Conservation (phyloP, 2,888 invertebrate species). For the Drosophila nr. perissopoda region DNA sequence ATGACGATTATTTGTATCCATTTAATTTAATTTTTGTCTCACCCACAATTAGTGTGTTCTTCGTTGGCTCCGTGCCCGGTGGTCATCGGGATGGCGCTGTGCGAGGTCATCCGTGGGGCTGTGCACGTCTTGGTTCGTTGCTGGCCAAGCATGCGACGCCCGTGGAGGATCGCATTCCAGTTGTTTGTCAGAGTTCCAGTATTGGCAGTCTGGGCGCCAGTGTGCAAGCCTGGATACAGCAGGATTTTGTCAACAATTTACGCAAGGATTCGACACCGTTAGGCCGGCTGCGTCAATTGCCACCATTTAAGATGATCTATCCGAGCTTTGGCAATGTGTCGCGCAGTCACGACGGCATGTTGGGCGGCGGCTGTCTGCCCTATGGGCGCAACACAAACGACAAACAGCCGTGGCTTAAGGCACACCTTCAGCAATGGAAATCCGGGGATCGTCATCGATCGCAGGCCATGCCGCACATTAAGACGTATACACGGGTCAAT, state of each 20-base stretch:
- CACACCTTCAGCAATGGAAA: constrained; percentile 93
- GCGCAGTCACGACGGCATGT: constrained; percentile 92
- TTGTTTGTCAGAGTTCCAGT: constrained; percentile 95
- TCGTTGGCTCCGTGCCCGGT: constrained; percentile 94
- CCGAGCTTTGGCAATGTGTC: constrained; percentile 94
- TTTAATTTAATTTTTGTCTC: background rate
- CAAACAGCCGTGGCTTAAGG: constrained; percentile 93
- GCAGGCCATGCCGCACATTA: constrained; percentile 97
- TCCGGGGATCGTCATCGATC: constrained; percentile 89
- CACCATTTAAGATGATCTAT: constrained; percentile 89
- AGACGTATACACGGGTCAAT: constrained; percentile 93
- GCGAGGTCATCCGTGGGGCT: constrained; percentile 87
- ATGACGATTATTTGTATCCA: background rate
- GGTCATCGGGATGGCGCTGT: constrained; percentile 87
- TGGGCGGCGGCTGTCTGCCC: constrained; percentile 95
- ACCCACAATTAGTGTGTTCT: constrained; percentile 89
- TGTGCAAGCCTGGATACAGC: constrained; percentile 90
- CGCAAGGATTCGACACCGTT: constrained; percentile 86
- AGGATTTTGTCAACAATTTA: constrained; percentile 89
- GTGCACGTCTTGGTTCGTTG: constrained; percentile 87
- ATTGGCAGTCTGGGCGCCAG: constrained; percentile 93
- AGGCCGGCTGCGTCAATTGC: constrained; percentile 86
- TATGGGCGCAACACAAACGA: constrained; percentile 91
- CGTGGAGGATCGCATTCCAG: constrained; percentile 87
- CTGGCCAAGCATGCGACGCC: constrained; percentile 89